phyloP scores from a whole-genome alignment of 2,113 vertebrate species.

The Gopherus flavomarginatus region DNA sequence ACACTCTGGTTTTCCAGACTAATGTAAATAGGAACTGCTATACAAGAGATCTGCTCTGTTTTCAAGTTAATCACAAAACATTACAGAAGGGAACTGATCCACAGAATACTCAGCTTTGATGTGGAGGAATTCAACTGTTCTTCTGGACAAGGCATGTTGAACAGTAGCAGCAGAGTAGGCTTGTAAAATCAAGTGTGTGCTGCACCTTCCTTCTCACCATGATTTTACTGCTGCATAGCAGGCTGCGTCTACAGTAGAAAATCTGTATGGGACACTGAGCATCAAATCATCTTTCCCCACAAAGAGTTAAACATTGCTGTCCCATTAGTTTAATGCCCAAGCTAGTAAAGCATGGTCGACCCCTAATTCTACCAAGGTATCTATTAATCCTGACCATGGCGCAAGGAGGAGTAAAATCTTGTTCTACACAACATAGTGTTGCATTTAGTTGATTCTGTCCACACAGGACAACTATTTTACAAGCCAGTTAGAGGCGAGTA shows the following conservation, averaged over 20 bases:
- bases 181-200: background rate
- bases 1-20: background rate
- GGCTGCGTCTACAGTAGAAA: background rate
- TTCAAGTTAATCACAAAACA: background rate
- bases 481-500: background rate
- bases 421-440: background rate
- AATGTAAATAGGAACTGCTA: background rate
- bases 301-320: background rate
- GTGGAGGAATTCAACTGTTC: background rate
- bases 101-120: background rate
- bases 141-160: background rate
- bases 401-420: background rate
- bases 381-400: background rate
- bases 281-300: background rate
- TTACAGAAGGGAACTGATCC: background rate
- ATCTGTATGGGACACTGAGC: background rate
- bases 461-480: background rate
- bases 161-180: background rate
- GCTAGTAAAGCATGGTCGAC: background rate
- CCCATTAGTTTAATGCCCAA: background rate
- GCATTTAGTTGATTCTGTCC: background rate
- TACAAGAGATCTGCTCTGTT: background rate
- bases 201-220: background rate
- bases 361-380: background rate
- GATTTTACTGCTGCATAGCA: background rate